Evolutionary conservation across 2,888 invertebrate species (phyloP).

Genomic region (Cephonodes hylas): DNA sequence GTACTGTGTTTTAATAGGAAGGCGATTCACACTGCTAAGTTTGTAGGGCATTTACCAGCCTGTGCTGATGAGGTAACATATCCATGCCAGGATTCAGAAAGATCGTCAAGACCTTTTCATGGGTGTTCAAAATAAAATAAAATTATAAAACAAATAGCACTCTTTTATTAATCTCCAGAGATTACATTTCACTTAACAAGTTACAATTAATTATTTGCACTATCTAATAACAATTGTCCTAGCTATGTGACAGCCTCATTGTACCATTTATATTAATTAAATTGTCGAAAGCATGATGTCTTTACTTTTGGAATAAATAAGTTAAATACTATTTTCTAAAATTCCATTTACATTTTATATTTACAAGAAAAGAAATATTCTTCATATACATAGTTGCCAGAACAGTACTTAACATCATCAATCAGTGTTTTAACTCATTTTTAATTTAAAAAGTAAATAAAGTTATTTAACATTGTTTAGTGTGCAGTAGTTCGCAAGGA

Average conservation of each 20-base stretch:
- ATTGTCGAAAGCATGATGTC: neutral
- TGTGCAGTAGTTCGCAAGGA: too few relatives aligned
- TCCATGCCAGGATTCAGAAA: too few relatives aligned
- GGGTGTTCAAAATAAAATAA: neutral
- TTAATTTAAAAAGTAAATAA: too few relatives aligned
- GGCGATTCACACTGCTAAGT: too few relatives aligned
- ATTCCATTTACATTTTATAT: neutral
- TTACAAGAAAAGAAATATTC: neutral
- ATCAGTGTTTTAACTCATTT: neutral
- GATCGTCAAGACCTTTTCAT: neutral
- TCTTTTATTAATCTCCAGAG: neutral
- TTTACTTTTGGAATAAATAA: neutral
- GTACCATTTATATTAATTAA: neutral
- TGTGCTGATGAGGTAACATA: too few relatives aligned
- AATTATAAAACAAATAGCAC: neutral
- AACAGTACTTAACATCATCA: neutral
- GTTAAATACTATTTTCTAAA: neutral
- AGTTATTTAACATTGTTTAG: too few relatives aligned
- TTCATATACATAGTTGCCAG: neutral
- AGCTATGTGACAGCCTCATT: neutral
- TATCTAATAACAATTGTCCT: neutral
- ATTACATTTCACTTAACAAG: neutral
- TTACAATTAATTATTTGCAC: neutral
- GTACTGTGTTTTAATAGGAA: too few relatives aligned
- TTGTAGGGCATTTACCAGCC: too few relatives aligned